Evolutionary conservation across 1,140 invertebrate genomes (phyloP).

Genomic region (Leptinotarsa texana): DNA sequence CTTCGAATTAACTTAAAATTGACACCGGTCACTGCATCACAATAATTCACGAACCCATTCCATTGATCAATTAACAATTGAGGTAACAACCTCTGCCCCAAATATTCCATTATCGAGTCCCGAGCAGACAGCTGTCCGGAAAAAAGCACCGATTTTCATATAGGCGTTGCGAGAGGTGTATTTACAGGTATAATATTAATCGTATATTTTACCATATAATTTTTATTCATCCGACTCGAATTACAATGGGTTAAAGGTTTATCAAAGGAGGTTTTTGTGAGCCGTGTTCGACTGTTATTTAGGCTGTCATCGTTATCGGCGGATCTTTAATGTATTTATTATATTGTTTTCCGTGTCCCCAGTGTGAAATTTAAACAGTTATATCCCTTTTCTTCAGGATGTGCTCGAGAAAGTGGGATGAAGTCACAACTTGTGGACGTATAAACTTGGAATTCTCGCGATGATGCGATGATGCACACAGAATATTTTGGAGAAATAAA

Average conservation of each 20-base stretch:
- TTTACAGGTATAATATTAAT: conserved; percentile 24
- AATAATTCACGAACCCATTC: too few species aligned
- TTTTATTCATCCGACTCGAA: conserved; percentile 3
- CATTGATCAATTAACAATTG: too few species aligned
- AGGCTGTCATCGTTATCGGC: conserved; percentile 7
- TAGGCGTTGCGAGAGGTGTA: conserved; percentile 12
- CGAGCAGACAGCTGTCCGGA: neutral
- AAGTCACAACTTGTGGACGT: neutral
- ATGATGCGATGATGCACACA: neutral
- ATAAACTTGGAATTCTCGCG: neutral
- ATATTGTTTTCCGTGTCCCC: conserved; percentile 2
- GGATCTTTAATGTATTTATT: conserved; percentile 6
- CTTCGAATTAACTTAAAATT: too few species aligned
- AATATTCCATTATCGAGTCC: conserved; percentile 9
- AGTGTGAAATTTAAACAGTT: conserved; percentile 4
- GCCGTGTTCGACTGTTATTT: conserved; percentile 5
- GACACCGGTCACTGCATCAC: too few species aligned
- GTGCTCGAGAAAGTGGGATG: neutral
- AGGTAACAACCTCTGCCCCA: neutral
- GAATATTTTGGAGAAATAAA: too few species aligned
- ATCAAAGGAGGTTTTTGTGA: conserved; percentile 2
- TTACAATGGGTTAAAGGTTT: conserved; percentile 1
- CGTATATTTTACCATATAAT: conserved; percentile 23
- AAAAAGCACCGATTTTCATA: conserved; percentile 17
- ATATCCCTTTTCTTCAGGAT: conserved; percentile 8